Base-by-base conservation (phyloP, 2,888 invertebrate species). In the Netelia melanura region DNA sequence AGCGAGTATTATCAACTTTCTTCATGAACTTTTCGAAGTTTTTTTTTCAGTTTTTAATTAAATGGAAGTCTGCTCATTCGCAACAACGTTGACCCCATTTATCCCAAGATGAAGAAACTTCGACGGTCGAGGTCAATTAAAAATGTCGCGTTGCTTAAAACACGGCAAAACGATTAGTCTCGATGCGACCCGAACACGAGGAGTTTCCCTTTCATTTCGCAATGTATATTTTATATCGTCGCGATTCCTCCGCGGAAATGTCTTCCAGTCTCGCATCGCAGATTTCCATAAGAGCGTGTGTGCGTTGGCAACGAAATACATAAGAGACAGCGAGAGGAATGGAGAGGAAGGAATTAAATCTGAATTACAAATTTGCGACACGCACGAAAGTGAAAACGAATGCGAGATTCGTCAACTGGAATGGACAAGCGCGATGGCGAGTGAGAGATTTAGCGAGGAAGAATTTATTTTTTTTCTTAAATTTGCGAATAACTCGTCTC, bases 321-420 rank as follows among this genome's bases (percentile, higher is more conserved):
- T 14, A 61, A 58, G 61, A 74, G 44, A 8, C 17, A 38, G 44
- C 78, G 61, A 3, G 70, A 48, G 23, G 52, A 43, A 54, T 65
- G 56, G 9, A 80, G 72, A 71, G 65, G 62, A 58, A 48, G 43
- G 67, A 81, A 74, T 81, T 74, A 77, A 80, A 80, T 72, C 56
- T 38, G 56, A 74, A 81, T 81, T 61, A 81, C 68, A 54, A 81
- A 81, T 81, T 81, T 67, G 67, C 68, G 67, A 81, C 74, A 74
- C 67, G 74, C 74, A 65, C 74, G 74, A 81, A 81, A 81, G 81
- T 81, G 81, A 81, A 81, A 74, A 81, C 74, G 56, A 8, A 38
- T 38, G 14, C 9, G 52, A 74, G 81, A 74, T 78, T 8, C 3
- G 23, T 38, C 38, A 38, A 44, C 23, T 38, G 43, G 67, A 72